phyloP scores from a whole-genome alignment of 2,113 vertebrate species.

The Dipodomys spectabilis region DNA sequence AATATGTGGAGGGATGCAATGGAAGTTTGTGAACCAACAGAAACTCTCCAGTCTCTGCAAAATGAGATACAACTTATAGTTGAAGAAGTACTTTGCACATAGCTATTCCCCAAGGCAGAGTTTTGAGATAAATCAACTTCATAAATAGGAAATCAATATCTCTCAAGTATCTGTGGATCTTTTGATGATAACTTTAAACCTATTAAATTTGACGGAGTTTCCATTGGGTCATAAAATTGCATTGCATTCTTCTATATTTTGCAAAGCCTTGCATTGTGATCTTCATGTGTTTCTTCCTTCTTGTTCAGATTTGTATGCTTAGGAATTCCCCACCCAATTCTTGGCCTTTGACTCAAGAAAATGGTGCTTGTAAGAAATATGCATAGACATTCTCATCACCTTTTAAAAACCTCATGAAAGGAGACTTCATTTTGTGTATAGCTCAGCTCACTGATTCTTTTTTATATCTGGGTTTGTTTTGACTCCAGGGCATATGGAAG shows the following conservation, averaged over 20 bases:
- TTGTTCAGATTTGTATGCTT: fast-evolving
- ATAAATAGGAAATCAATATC: neutral
- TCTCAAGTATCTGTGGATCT: neutral
- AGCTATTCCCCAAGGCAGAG: neutral
- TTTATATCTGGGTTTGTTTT: neutral
- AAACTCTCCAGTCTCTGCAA: neutral
- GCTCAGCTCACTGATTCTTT: neutral
- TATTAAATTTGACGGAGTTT: neutral
- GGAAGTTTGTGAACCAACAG: neutral
- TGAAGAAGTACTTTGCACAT: conserved; percentile 13
- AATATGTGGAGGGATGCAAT: neutral
- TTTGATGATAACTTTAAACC: neutral
- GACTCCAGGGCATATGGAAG: neutral
- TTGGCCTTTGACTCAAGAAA: neutral
- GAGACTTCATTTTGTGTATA: neutral
- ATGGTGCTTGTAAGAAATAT: neutral
- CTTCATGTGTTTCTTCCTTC: neutral
- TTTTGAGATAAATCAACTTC: conserved; percentile 10
- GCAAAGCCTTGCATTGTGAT: neutral
- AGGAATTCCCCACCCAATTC: neutral
- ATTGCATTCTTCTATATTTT: neutral
- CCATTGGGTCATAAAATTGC: neutral
- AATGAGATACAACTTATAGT: neutral
- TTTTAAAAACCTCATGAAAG: neutral
- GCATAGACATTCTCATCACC: neutral